Evolutionary conservation across 2,113 vertebrate genomes (phyloP).

Genomic region (Phylloscopus trochilus): DNA sequence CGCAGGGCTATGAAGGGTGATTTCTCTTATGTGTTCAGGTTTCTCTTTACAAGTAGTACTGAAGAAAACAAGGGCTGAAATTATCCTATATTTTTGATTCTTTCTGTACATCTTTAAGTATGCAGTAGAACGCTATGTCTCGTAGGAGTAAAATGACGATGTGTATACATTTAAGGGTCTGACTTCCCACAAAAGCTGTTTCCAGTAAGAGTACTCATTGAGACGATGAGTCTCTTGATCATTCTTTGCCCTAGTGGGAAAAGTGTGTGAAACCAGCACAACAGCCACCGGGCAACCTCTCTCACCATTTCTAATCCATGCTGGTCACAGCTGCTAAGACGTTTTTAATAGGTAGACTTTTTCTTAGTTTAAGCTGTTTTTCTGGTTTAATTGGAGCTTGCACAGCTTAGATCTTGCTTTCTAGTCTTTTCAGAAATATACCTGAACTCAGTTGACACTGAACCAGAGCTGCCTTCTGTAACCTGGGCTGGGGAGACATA

Average conservation of each 20-base stretch:
- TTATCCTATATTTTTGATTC: background rate
- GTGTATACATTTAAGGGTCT: background rate
- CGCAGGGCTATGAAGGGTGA: background rate
- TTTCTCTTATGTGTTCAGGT: background rate
- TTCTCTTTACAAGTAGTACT: background rate
- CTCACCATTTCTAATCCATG: background rate
- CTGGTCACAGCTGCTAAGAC: background rate
- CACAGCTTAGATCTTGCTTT: background rate
- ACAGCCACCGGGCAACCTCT: background rate
- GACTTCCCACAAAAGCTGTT: background rate
- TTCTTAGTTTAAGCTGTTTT: background rate
- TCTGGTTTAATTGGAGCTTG: background rate
- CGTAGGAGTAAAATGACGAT: background rate
- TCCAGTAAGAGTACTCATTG: background rate
- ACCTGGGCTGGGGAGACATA: background rate
- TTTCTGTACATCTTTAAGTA: background rate
- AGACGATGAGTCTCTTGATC: constrained; percentile 38
- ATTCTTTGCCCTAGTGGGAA: background rate
- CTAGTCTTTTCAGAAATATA: background rate
- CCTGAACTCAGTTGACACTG: background rate
- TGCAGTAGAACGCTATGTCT: background rate
- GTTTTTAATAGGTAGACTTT: background rate
- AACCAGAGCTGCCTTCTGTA: background rate
- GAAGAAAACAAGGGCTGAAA: background rate
- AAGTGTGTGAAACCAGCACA: background rate